phyloP scores from a whole-genome alignment of 2,113 vertebrate species.

The Crotalus tigris region DNA sequence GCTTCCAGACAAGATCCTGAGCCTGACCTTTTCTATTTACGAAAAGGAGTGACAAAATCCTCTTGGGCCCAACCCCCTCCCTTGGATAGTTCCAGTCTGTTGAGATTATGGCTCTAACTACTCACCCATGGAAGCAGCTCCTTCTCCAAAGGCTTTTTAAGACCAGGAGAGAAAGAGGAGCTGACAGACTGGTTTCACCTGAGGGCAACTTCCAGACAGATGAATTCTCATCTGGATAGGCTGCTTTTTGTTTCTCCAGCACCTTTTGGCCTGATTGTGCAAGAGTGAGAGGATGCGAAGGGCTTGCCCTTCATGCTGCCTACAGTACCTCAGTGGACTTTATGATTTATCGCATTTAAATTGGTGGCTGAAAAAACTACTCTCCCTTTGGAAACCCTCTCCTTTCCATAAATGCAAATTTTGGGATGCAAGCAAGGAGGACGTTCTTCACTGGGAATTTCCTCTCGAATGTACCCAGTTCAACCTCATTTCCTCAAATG shows the following conservation, averaged over 20 bases:
- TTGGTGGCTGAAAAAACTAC: neutral
- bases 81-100: neutral
- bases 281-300: neutral
- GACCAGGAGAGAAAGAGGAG: neutral
- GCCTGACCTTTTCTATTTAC: neutral
- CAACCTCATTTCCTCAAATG: neutral
- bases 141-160: neutral
- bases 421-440: neutral
- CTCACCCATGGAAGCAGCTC: neutral
- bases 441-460: too few relatives aligned
- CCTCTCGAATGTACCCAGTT: neutral
- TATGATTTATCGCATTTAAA: neutral
- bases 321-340: neutral
- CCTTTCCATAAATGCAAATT: neutral
- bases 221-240: slow-evolving; percentile 1
- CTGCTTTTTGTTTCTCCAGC: neutral
- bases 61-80: neutral
- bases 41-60: neutral
- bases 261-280: neutral
- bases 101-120: neutral
- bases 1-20: neutral
- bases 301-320: neutral
- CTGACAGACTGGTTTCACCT: slow-evolving; percentile 2
- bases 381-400: neutral
- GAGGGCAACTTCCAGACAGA: slow-evolving; percentile 14